Evolutionary conservation across 1,140 invertebrate species (phyloP), one percentile per base, ranked within the genome.

Genomic region (Stenopsyche tienmushanensis): DNA sequence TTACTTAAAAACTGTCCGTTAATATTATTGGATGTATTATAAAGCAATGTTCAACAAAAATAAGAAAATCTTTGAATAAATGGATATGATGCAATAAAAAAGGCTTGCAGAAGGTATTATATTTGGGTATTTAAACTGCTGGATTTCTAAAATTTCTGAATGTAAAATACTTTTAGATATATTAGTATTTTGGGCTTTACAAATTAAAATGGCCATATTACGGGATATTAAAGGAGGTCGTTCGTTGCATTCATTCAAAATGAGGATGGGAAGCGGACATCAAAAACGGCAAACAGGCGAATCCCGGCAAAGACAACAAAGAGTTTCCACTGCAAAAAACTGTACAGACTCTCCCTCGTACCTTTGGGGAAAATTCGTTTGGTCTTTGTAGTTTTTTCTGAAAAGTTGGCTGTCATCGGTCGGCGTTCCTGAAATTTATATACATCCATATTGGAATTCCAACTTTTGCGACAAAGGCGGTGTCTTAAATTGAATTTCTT

Each of bases 401-500:
- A 5, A 13, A 34, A 34, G 29, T 34, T 34, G 29, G 5, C 29
- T 5, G 29, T 13, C 29, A 34, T 13, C 29, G 29, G 5, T 34
- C 29, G 5, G 13, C 13, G 13, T 34, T 34, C 29, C 5, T 18
- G 8, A 15, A 47, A 13, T 47, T 13, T 47, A 47, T 47, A 42
- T 10, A 59, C 18, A 41, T 15, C 26, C 26, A 21, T 41, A 59
- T 34, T 41, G 29, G 57, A 44, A 41, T 44, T 13, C 8, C 29
- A 44, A 59, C 10, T 34, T 59, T 59, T 47, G 2, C 29, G 29
- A 44, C 57, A 59, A 45, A 59, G 41, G 15, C 34, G 18, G n/a
- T 18, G 34, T 59, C 41, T 44, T 15, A 59, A 59, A 59, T 59
- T 59, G 57, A 59, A 59, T 42, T 59, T 57, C n/a, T n/a, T 29